Percentiles rank a stretch among this genome's conserved stretches.
These are phyloP conservation scores for Leptatherina wallacei DNA, from an alignment of 2,797 vertebrate species.

Conservation along the genomic window DNA sequence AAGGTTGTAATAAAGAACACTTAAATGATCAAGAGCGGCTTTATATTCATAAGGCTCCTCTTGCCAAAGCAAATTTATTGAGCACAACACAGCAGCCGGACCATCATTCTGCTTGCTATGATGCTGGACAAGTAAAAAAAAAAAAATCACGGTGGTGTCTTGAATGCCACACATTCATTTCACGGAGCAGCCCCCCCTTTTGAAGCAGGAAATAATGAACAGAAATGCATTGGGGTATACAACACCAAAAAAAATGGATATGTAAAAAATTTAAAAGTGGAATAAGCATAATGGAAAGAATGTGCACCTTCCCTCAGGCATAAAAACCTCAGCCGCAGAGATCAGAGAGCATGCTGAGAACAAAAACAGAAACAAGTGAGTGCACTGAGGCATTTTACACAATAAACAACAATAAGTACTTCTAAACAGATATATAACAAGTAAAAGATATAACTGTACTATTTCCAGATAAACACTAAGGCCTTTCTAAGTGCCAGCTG, in stretches of 20 bases:
- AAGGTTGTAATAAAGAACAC: no score
- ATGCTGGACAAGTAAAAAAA: no score
- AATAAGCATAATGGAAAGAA: conserved; percentile 33
- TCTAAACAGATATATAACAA: conserved; percentile 5
- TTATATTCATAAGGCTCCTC: no score
- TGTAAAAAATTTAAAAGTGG: conserved; percentile 16
- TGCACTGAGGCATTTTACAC: conserved; percentile 23
- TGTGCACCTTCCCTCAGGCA: conserved; percentile 7
- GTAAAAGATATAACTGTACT: not conserved
- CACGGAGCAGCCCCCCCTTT: conserved; percentile 15
- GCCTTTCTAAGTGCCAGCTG: not conserved
- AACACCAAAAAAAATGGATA: conserved; percentile 23
- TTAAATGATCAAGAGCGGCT: no score
- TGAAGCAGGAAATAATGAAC: conserved; percentile 38
- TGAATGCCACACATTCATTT: conserved; percentile 27
- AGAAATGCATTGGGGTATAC: conserved; percentile 16
- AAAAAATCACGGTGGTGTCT: not conserved
- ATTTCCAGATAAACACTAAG: not conserved
- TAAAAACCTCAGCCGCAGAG: conserved; percentile 19
- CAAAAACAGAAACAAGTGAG: conserved; percentile 26
- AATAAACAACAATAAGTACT: conserved; percentile 22
- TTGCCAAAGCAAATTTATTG: no score
- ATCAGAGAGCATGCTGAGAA: conserved; percentile 25
- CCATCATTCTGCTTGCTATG: no score
- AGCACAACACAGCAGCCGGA: no score